phyloP scores from a whole-genome alignment of 1,140 invertebrate genomes.

The Cherax destructor region DNA sequence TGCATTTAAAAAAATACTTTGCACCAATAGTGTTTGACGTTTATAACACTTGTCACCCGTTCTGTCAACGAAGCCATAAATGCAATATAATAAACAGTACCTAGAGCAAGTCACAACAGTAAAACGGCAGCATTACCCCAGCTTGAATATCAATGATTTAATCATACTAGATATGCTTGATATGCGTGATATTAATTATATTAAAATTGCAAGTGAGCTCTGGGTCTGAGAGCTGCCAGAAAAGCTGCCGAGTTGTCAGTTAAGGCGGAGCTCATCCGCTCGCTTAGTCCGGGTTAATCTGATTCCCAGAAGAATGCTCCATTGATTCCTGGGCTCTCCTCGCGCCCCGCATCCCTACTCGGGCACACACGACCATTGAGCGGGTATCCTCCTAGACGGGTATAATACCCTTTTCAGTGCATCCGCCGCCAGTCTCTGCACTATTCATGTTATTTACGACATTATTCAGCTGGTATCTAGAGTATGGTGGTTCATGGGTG shows the following conservation, averaged over 20 bases:
- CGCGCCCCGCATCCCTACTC: background rate
- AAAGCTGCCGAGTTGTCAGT: conserved; percentile 1
- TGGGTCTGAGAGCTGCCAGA: background rate
- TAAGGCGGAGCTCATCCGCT: conserved; percentile 20
- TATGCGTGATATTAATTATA: no score
- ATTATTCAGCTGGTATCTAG: background rate
- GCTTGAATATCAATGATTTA: no score
- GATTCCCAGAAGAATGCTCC: conserved; percentile 27
- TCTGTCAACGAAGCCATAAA: no score
- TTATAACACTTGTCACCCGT: no score
- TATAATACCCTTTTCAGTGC: background rate
- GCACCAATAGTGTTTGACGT: no score
- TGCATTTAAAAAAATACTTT: no score
- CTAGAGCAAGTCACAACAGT: no score
- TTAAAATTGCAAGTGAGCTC: no score
- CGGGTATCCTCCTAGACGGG: background rate
- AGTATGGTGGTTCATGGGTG: background rate
- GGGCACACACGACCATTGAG: background rate
- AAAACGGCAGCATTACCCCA: no score
- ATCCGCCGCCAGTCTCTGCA: background rate
- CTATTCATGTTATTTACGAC: background rate
- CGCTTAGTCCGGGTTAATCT: conserved; percentile 37
- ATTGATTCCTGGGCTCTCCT: conserved; percentile 2
- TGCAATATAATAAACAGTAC: no score
- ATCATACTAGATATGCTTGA: no score